Evolutionary conservation across 2,888 invertebrate genomes (phyloP), one percentile per base, ranked within the genome.

Genomic region (Hypercompe scribonia): DNA sequence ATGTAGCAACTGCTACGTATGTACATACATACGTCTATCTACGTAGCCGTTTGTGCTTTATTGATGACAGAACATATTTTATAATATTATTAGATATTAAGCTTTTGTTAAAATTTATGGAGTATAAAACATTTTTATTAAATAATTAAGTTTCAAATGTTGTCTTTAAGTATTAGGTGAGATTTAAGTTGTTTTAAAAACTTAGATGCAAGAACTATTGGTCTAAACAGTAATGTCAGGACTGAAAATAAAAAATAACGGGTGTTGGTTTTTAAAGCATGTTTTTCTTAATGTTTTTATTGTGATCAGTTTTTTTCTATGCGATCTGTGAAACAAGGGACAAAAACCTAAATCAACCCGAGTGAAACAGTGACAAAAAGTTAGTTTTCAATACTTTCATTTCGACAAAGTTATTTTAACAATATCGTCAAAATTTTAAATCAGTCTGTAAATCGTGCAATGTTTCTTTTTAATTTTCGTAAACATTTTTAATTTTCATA

Each of bases 21-120:
- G n/a, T n/a, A n/a, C n/a, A n/a, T n/a, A n/a, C n/a, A 88, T 88
- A 83, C 85, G 88, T 87, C 84, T 78, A 87, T 79, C 70, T 75
- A 78, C 65, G 36, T 68, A 39, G 15, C 74, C 73, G 71, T 78
- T 75, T 77, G 81, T 75, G 82, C 78, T 81, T 76, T 77, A 83
- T 78, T 78, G 81, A 83, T 81, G 76, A 79, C 75, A 66, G n/a
- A 42, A 73, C 50, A 42, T 79, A 74, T 76, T 71, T 74, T 66
- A 65, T n/a, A n/a, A n/a, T n/a, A n/a, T 81, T 74, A 77, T 81
- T 74, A 76, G 67, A 76, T 81, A 77, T 50, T 46, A 67, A 71
- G 65, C 18, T 74, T 70, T 67, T 46, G 68, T 73, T 31, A 39
- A 66, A 67, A 76, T 70, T 78, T 80, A 80, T 75, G 58, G 67